Conservation (phyloP, 2,113 vertebrate species). For the Syrmaticus mikado region DNA sequence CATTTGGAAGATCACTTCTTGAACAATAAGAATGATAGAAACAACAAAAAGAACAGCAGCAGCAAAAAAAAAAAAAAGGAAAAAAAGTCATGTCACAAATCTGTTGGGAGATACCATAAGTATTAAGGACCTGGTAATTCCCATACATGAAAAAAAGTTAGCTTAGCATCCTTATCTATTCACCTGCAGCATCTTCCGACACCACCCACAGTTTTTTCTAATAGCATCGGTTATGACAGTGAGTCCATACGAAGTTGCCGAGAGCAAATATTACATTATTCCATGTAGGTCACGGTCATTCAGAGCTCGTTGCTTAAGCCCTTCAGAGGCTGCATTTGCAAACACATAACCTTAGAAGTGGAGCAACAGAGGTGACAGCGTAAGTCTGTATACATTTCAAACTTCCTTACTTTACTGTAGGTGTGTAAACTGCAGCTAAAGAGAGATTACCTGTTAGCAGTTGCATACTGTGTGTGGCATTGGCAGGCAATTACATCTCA, state of each 20-base stretch:
- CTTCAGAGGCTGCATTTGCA: not conserved
- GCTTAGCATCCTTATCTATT: not conserved
- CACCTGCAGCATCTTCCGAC: not conserved
- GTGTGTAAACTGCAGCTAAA: not conserved
- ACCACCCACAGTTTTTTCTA: rapidly evolving
- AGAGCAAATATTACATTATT: not conserved
- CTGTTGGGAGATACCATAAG: not conserved
- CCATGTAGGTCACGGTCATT: not conserved
- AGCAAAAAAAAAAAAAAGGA: not conserved
- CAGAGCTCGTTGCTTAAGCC: not conserved
- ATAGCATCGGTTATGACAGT: not conserved
- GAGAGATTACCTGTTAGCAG: constrained; percentile 5
- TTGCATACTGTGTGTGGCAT: not conserved
- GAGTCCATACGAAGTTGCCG: not conserved
- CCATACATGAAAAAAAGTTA: not conserved
- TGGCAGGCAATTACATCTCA: constrained; percentile 36
- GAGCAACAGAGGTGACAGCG: not conserved
- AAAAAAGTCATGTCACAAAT: no score
- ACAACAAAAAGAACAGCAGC: not conserved
- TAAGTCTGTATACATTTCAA: not conserved
- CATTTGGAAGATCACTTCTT: not conserved
- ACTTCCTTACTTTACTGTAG: not conserved
- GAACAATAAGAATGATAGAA: not conserved
- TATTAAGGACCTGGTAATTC: not conserved
- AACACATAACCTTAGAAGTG: not conserved